Percentiles rank a stretch among this genome's conserved stretches.
These are phyloP conservation scores for Zeus faber DNA, from an alignment of 2,113 vertebrate species.

Conservation along the genomic window DNA sequence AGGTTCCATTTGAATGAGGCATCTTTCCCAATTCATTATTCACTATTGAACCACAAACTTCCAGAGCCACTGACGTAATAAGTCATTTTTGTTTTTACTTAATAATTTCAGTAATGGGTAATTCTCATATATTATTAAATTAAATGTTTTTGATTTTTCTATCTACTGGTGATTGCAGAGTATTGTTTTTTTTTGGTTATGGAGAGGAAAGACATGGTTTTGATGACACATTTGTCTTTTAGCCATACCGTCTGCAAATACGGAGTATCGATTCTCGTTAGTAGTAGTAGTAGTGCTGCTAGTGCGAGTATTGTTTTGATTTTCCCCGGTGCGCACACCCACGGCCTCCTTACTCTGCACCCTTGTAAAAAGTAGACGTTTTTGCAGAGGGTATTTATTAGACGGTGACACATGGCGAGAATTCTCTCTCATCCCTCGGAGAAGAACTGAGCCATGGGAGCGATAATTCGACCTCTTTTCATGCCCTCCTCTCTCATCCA, in stretches of 20 bases:
- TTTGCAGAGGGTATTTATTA: not conserved
- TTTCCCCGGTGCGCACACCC: not conserved
- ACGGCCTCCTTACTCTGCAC: not conserved
- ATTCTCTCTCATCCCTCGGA: constrained; percentile 20
- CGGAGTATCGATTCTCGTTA: constrained; percentile 36
- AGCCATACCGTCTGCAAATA: not conserved
- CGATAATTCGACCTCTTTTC: constrained; percentile 1
- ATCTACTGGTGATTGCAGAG: constrained; percentile 22
- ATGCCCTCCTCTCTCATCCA: constrained; percentile 37
- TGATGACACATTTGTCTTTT: constrained; percentile 7
- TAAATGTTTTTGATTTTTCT: too few species aligned
- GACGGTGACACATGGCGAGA: not conserved
- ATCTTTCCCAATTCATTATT: too few species aligned
- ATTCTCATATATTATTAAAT: constrained; percentile 29
- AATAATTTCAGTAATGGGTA: too few species aligned
- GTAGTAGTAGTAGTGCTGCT: too few species aligned
- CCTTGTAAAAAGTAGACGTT: constrained; percentile 1
- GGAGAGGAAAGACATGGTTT: constrained; percentile 19
- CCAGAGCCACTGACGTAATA: constrained; percentile 11
- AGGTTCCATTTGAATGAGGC: constrained; percentile 11
- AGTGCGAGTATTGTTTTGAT: constrained; percentile 36
- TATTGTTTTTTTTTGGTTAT: constrained; percentile 45
- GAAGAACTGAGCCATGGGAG: constrained; percentile 24
- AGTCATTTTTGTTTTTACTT: too few species aligned
- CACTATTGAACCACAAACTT: constrained; percentile 14